phyloP scores from a whole-genome alignment of 1,140 invertebrate species.

The Temnothorax longispinosus region DNA sequence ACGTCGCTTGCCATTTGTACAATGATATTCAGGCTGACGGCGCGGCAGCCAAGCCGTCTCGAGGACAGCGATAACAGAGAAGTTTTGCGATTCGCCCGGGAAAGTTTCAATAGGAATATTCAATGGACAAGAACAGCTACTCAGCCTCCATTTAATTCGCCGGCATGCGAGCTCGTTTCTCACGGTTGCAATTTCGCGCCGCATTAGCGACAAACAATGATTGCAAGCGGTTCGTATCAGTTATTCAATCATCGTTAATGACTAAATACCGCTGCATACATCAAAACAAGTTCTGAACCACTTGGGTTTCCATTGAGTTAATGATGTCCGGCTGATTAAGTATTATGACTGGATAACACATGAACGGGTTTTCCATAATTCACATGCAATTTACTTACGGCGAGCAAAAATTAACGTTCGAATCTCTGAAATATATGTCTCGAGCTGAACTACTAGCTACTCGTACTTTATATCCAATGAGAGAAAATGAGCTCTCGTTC shows the following conservation, averaged over 20 bases:
- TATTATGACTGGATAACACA: background rate
- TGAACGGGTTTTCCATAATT: background rate
- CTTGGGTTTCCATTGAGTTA: background rate
- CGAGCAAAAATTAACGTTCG: conserved; percentile 14
- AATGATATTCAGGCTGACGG: conserved; percentile 41
- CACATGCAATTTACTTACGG: conserved; percentile 9
- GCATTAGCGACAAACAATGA: conserved; percentile 39
- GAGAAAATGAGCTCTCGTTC: conserved; percentile 4
- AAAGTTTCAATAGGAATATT: conserved; percentile 62
- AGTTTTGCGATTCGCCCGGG: conserved; percentile 53
- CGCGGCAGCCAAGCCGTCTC: conserved; percentile 29
- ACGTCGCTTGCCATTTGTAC: conserved; percentile 46
- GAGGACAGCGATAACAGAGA: conserved; percentile 26
- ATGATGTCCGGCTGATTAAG: background rate
- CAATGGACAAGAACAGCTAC: conserved; percentile 46
- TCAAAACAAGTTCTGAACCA: conserved; percentile 9
- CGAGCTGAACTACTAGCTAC: background rate
- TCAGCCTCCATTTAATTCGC: conserved; percentile 4
- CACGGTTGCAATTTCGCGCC: conserved; percentile 33
- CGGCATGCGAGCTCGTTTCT: conserved; percentile 11
- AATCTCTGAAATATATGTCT: background rate
- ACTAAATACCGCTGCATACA: conserved; percentile 13
- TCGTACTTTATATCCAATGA: background rate
- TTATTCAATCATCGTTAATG: conserved; percentile 46
- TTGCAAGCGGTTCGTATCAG: conserved; percentile 12